These are phyloP conservation scores for Toxostoma redivivum DNA, from an alignment of 2,113 vertebrate species.

Conservation along the genomic window DNA sequence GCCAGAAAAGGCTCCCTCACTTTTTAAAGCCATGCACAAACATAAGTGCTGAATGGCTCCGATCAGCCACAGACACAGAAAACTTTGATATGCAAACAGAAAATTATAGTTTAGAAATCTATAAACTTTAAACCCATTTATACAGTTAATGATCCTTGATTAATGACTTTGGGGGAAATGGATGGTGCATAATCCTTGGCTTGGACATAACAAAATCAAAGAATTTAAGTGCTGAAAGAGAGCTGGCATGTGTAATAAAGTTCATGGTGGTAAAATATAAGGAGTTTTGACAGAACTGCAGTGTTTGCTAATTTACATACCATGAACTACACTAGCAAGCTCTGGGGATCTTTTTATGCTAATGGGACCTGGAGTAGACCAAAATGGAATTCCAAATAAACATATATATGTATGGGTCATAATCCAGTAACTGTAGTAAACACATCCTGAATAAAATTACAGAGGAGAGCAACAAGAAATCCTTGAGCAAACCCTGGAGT, in stretches of 20 bases:
- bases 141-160: not conserved
- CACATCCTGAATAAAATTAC: not conserved
- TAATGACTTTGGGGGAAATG: not conserved
- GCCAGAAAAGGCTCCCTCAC: not conserved
- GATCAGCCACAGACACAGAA: not conserved
- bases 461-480: not conserved
- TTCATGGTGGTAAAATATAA: not conserved
- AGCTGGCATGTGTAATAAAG: not conserved
- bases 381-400: slow-evolving; percentile 42
- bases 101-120: not conserved
- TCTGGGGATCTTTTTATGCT: slow-evolving; percentile 19
- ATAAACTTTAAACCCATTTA: not conserved
- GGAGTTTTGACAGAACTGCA: not conserved
- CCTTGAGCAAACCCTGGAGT: not conserved
- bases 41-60: not conserved
- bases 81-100: not conserved
- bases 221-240: not conserved
- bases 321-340: not conserved
- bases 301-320: not conserved
- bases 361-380: not conserved
- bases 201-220: not conserved
- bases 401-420: not conserved
- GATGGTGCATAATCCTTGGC: not conserved
- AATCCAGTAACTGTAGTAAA: slow-evolving; percentile 7
- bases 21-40: not conserved